phyloP scores from a whole-genome alignment of 2,113 vertebrate genomes.

The Chamaea fasciata region DNA sequence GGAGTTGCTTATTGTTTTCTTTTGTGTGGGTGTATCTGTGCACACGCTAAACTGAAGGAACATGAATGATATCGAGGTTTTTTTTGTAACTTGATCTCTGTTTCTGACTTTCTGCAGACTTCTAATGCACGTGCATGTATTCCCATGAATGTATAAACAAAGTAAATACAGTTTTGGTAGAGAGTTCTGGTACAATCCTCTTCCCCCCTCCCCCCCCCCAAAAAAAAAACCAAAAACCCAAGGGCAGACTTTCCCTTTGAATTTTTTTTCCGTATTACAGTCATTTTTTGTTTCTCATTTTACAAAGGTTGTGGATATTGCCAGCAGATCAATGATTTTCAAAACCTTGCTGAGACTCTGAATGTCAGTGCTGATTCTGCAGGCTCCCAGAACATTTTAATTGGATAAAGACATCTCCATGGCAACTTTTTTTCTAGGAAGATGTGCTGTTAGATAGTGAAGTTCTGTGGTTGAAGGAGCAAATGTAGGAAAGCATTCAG shows the following conservation, averaged over 20 bases:
- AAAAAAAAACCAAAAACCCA: no score
- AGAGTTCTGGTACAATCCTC: background rate
- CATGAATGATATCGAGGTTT: background rate
- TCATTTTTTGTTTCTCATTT: background rate
- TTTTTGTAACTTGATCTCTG: background rate
- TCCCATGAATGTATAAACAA: background rate
- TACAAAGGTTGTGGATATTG: background rate
- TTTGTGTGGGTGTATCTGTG: background rate
- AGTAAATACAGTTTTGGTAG: background rate
- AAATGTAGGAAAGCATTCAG: background rate
- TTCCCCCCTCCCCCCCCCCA: accelerated
- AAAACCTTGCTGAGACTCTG: background rate
- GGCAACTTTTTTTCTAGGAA: background rate
- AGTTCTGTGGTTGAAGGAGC: background rate
- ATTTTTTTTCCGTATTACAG: background rate
- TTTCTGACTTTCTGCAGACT: background rate
- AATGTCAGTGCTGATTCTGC: background rate
- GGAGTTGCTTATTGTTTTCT: background rate
- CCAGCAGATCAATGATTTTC: background rate
- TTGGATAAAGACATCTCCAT: background rate
- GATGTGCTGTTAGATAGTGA: background rate
- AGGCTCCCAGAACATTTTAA: background rate
- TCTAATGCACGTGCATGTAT: background rate
- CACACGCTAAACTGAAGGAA: background rate
- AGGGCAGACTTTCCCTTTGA: background rate